Evolutionary conservation across 1,140 invertebrate genomes (phyloP).

Genomic region (Rhopalosiphum maidis): DNA sequence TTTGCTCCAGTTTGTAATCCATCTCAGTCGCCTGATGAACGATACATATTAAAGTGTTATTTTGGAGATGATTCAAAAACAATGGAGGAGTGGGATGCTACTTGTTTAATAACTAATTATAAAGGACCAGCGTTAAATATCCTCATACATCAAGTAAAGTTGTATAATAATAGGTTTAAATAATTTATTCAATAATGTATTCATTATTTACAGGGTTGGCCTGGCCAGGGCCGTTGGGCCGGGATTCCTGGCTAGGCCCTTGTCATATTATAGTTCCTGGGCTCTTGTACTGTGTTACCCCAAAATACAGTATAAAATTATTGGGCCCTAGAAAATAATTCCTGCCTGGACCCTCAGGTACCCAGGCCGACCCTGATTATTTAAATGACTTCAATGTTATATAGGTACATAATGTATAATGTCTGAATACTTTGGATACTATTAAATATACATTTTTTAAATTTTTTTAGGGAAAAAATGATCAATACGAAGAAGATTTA

Average conservation of each 20-base stretch:
- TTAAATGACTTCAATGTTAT: neutral
- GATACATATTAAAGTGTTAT: conserved; percentile 82
- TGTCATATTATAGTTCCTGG: no score
- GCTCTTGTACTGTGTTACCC: no score
- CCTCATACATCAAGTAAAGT: conserved; percentile 86
- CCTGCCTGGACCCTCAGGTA: no score
- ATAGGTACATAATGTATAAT: neutral
- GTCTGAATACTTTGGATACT: neutral
- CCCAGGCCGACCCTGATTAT: neutral
- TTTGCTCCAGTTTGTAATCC: conserved; percentile 97
- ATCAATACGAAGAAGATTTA: conserved; percentile 81
- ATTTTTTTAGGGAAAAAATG: conserved; percentile 75
- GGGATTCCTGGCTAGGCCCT: no score
- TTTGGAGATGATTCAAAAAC: conserved; percentile 73
- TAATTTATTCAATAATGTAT: no score
- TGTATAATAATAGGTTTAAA: neutral
- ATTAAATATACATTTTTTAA: neutral
- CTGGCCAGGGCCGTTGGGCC: no score
- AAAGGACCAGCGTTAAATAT: conserved; percentile 84
- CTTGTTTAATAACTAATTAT: conserved; percentile 82
- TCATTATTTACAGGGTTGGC: no score
- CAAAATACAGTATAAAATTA: no score
- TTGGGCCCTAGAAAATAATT: no score
- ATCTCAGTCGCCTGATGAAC: conserved; percentile 68
- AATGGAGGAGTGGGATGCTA: conserved; percentile 91